Conservation (phyloP, 1,140 invertebrate species). For the Zaprionus africanus region DNA sequence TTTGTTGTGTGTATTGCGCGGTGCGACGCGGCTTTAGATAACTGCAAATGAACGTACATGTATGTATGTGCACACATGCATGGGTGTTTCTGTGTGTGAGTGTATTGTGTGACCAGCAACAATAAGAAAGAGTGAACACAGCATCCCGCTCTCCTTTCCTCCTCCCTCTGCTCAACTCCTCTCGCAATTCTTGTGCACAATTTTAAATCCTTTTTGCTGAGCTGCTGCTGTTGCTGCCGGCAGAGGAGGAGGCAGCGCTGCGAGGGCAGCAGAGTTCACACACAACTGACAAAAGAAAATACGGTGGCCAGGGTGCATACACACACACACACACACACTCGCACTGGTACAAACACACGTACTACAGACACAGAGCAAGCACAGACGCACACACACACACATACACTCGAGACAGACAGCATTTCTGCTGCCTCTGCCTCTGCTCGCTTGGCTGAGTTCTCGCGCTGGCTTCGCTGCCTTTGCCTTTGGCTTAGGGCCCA, state of each 20-base stretch:
- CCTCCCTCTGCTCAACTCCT: background rate
- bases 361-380: slow-evolving; percentile 17
- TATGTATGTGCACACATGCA: background rate
- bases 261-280: slow-evolving; percentile 44
- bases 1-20: slow-evolving; percentile 23
- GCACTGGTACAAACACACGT: slow-evolving; percentile 21
- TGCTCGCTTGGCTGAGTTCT: slow-evolving; percentile 69
- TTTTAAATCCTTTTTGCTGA: slow-evolving; percentile 48
- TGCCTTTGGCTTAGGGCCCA: slow-evolving; percentile 61
- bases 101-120: slow-evolving; percentile 5
- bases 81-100: background rate
- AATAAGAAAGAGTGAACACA: slow-evolving; percentile 35
- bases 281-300: slow-evolving; percentile 77
- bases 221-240: background rate
- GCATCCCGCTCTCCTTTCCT: slow-evolving; percentile 5
- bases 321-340: slow-evolving; percentile 32
- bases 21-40: slow-evolving; percentile 39
- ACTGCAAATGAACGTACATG: slow-evolving; percentile 35
- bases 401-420: slow-evolving; percentile 33
- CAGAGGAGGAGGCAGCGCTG: slow-evolving; percentile 15
- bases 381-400: slow-evolving; percentile 33
- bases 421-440: slow-evolving; percentile 38
- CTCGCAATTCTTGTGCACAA: slow-evolving; percentile 21
- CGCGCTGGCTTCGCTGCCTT: slow-evolving; percentile 52
- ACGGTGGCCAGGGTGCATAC: slow-evolving; percentile 57